These are phyloP conservation scores for Rynchops niger DNA, from an alignment of 2,113 vertebrate species.

Conservation along the genomic window DNA sequence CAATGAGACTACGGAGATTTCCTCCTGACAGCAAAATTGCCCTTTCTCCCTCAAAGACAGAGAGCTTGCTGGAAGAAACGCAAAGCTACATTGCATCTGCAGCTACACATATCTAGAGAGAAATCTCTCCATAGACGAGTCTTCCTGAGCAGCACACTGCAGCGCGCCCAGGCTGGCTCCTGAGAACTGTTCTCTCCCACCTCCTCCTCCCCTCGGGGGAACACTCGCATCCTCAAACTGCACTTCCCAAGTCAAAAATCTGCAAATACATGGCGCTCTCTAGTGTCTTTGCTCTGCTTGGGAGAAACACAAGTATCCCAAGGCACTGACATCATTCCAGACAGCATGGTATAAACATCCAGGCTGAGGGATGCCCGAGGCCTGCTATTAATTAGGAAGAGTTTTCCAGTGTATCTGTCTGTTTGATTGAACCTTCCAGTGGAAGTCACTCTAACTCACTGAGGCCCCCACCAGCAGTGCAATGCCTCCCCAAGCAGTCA, in stretches of 20 bases:
- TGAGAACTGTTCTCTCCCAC: background rate
- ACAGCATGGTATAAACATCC: background rate
- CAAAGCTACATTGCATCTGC: background rate
- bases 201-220: background rate
- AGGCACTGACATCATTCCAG: background rate
- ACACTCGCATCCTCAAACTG: background rate
- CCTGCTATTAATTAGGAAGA: background rate
- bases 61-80: background rate
- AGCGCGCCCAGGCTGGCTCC: background rate
- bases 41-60: background rate
- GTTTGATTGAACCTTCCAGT: background rate
- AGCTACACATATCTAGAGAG: background rate
- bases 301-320: background rate
- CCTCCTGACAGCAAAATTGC: background rate
- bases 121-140: background rate
- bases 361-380: background rate
- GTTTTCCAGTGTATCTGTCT: fast-evolving
- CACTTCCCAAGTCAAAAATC: background rate
- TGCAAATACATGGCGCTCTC: slow-evolving; percentile 39
- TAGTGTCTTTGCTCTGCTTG: background rate
- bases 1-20: background rate
- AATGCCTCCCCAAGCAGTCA: background rate
- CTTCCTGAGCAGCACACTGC: background rate
- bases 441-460: background rate
- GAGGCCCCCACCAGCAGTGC: background rate